Evolutionary conservation across 2,888 invertebrate species (phyloP), one percentile per base, ranked within the genome.

Genomic region (Cheilosia variabilis): DNA sequence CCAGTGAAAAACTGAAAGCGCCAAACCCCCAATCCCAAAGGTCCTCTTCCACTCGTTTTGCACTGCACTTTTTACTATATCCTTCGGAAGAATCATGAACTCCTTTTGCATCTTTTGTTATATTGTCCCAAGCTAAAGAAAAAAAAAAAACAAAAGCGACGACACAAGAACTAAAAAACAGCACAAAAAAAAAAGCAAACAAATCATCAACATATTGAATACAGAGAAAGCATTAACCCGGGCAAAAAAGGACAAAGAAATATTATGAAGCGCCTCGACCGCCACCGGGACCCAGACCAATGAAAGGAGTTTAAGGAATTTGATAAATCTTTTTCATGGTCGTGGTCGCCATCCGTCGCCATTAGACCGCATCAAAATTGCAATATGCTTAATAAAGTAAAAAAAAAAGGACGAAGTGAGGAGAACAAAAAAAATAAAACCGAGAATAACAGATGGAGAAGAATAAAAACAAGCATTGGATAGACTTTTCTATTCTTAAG

Each of bases 171-270:
- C n/a, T 34, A 19, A 73, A n/a, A 43, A 62, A 10, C 24, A 43
- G 43, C 13, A 22, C 34, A 1, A 27, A 73, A 57, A 22, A 75
- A 72, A 50, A n/a, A 69, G 58, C 60, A 75, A 80, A 75, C 80
- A 80, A 84, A 84, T 75, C 80, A 84, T 75, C 75, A 80, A 80
- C 84, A 75, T 84, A 84, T 84, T 84, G 84, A 84, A 75, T 69
- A 52, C 69, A 60, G 57, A 34, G 53, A 69, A 84, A 80, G 84
- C 69, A 80, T 80, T 75, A 84, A 84, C 79, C 84, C 80, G 53
- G 27, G 58, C 19, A 58, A 50, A 76, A 69, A 68, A 69, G 50
- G 31, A 57, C 41, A 47, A 45, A 63, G 47, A 10, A 10, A 52
- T 55, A 81, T 55, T 43, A 66, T 52, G 27, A 65, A 47, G 19